These are phyloP conservation scores for Pardalotus punctatus DNA, from an alignment of 2,113 vertebrate species.

Conservation along the genomic window DNA sequence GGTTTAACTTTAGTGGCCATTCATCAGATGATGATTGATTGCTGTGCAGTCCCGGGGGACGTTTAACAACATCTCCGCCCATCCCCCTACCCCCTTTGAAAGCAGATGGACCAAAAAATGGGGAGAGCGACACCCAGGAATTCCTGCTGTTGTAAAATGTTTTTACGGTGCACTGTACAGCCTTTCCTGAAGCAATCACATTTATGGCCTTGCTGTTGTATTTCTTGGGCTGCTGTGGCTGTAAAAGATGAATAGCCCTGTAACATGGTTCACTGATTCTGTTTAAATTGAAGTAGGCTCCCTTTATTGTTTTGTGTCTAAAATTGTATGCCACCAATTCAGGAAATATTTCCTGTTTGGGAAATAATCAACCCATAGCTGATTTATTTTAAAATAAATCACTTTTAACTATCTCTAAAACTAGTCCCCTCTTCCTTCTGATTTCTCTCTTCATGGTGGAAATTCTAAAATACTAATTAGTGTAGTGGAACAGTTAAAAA, in stretches of 20 bases:
- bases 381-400: conserved; percentile 65
- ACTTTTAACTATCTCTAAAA: conserved; percentile 34
- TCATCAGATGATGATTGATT: conserved; percentile 85
- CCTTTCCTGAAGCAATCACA: conserved; percentile 67
- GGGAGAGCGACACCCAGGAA: conserved; percentile 72
- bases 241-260: conserved; percentile 70
- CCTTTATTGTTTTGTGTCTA: conserved; percentile 57
- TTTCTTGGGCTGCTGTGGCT: conserved; percentile 63
- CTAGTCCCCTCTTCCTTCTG: neutral
- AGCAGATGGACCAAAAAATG: conserved; percentile 70
- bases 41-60: conserved; percentile 71
- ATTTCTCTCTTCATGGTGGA: neutral
- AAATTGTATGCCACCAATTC: conserved; percentile 58
- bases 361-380: conserved; percentile 64
- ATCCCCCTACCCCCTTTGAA: conserved; percentile 62
- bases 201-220: conserved; percentile 66
- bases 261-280: conserved; percentile 65
- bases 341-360: conserved; percentile 67
- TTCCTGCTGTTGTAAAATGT: conserved; percentile 70
- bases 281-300: conserved; percentile 59
- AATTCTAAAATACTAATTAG: neutral
- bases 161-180: conserved; percentile 71
- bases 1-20: conserved; percentile 79
- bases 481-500: neutral
- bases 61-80: conserved; percentile 68